phyloP scores from a whole-genome alignment of 2,888 invertebrate genomes.

The Epistrophe grossulariae region DNA sequence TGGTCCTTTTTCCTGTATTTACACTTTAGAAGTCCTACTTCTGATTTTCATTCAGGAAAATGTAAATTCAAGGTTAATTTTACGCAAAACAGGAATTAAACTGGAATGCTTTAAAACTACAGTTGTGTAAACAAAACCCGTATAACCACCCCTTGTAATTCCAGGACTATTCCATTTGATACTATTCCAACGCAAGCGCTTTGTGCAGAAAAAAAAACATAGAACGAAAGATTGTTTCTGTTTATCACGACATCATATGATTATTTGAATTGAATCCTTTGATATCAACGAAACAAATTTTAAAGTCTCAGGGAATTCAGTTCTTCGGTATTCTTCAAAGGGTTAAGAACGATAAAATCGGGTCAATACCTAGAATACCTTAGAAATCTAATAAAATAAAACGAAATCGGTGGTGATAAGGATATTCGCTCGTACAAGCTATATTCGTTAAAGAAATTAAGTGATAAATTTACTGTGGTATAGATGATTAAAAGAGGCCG shows the following conservation, averaged over 20 bases:
- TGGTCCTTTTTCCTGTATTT: neutral
- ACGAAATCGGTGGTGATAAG: neutral
- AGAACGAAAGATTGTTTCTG: neutral
- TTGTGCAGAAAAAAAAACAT: neutral
- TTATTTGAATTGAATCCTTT: conserved; percentile 18
- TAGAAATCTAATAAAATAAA: neutral
- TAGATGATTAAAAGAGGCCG: neutral
- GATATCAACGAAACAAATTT: neutral
- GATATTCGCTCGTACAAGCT: neutral
- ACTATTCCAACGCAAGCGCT: conserved; percentile 21
- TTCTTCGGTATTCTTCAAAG: conserved; percentile 7
- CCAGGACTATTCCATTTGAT: neutral
- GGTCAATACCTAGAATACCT: neutral
- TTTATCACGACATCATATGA: neutral
- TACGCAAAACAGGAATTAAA: conserved; percentile 49
- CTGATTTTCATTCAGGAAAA: conserved; percentile 57
- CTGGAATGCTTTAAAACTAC: neutral
- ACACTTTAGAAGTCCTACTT: conserved; percentile 2
- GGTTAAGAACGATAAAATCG: neutral
- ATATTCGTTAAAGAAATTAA: neutral
- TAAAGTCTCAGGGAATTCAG: neutral
- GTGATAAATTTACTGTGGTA: neutral
- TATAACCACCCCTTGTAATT: neutral
- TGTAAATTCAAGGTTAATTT: conserved; percentile 64
- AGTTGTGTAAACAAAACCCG: conserved; percentile 32